Evolutionary conservation across 2,888 invertebrate genomes (phyloP), one percentile per base, ranked within the genome.

Genomic region (Eledona agricola): DNA sequence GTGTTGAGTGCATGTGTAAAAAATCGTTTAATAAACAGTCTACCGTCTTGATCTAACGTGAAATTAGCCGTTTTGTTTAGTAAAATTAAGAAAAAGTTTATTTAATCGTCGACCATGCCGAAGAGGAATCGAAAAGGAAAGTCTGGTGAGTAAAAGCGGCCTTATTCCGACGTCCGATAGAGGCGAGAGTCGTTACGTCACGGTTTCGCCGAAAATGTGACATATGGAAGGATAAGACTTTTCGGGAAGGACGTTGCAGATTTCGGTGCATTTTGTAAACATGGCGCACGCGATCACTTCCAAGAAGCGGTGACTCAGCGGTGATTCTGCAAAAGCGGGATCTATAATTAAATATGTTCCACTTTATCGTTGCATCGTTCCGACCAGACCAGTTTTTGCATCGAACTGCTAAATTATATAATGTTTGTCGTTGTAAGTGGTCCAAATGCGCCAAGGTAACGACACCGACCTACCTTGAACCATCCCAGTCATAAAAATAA

Each of bases 21-120:
- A 84, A 84, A 84, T 81, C 82, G 80, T 81, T 83, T 83, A 83
- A 79, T 81, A 74, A 86, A 87, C 84, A 84, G 83, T 86, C 83
- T 85, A 81, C 87, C 87, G 77, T 89, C 88, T 86, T 89, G 88
- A 88, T 88, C 82, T 80, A 82, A 82, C 81, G 80, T 79, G 78
- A 77, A 77, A 75, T 79, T 78, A 76, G 77, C 79, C 78, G 80
- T 80, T 77, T 78, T 75, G 72, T 79, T 79, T 74, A 80, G 78
- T 78, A 78, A 78, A 78, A 78, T 78, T 77, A 77, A 73, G 70
- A 73, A 65, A 71, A 70, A 51, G 31, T 60, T 62, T 58, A 58
- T 57, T 65, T 59, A 62, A 58, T 57, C 59, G 53, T 57, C 46
- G 29, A 85, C 73, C 79, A 88, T 89, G 88, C 88, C 88, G 77